phyloP scores from a whole-genome alignment of 2,113 vertebrate species.

The Odontophorus gujanensis region DNA sequence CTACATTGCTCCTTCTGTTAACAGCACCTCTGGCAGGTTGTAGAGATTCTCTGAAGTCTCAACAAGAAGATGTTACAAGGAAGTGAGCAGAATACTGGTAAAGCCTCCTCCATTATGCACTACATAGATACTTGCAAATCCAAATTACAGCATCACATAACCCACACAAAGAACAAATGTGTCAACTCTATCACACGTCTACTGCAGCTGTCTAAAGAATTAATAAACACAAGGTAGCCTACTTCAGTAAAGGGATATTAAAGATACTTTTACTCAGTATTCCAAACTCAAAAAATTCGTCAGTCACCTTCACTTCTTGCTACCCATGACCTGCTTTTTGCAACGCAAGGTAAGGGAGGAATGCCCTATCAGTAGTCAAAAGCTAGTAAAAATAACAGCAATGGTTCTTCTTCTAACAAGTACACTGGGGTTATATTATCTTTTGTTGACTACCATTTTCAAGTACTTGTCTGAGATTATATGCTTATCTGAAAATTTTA shows the following conservation, averaged over 20 bases:
- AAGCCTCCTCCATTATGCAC: constrained; percentile 26
- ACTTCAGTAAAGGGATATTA: neutral
- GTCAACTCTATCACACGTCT: neutral
- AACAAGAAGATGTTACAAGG: neutral
- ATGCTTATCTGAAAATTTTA: neutral
- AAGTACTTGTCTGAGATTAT: neutral
- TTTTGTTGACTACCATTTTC: neutral
- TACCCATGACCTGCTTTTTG: neutral
- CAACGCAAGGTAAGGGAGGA: neutral
- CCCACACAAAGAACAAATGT: neutral
- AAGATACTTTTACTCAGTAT: neutral
- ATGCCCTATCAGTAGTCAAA: neutral
- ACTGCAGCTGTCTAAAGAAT: neutral
- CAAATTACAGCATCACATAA: neutral
- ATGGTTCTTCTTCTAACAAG: neutral
- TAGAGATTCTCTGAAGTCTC: neutral
- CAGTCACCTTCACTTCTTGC: neutral
- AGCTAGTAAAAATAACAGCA: neutral
- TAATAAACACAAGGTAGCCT: neutral
- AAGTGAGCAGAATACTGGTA: neutral
- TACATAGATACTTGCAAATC: neutral
- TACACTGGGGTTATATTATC: neutral
- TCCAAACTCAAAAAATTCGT: neutral
- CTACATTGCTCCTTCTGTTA: neutral
- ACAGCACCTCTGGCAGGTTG: neutral